Percentiles rank a stretch among this genome's conserved stretches.
Evolutionary conservation across 2,797 vertebrate genomes (phyloP).

Genomic region (Gallirallus australis): DNA sequence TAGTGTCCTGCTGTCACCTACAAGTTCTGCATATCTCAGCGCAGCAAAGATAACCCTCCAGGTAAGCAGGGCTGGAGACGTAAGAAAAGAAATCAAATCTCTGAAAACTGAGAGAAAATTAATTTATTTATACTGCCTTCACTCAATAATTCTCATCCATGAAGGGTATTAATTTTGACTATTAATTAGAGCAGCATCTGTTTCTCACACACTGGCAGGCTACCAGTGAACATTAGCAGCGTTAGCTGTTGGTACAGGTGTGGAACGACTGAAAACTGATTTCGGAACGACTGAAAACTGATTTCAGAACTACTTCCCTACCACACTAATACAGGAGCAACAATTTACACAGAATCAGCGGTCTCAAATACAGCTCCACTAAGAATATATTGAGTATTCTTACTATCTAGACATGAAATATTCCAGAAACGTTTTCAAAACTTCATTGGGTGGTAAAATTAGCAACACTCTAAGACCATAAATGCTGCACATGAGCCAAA

Average conservation of each 20-base stretch:
- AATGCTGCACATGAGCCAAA: rapidly evolving
- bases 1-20: rapidly evolving
- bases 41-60: neutral
- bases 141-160: neutral
- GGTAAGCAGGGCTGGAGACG: neutral
- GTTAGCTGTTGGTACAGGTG: constrained; percentile 23
- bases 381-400: neutral
- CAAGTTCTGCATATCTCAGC: neutral
- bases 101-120: neutral
- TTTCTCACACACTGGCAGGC: neutral
- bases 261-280: neutral
- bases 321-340: neutral
- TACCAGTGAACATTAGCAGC: neutral
- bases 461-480: neutral
- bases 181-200: constrained; percentile 17
- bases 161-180: neutral
- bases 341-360: neutral
- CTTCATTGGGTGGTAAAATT: neutral
- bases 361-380: constrained; percentile 8
- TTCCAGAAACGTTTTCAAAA: neutral
- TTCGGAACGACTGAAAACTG: constrained; percentile 4
- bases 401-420: neutral
- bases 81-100: neutral
- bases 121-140: neutral
- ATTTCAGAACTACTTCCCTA: constrained; percentile 1